These are phyloP conservation scores for Conomelus anceps DNA, from an alignment of 2,888 invertebrate species.

Conservation along the genomic window DNA sequence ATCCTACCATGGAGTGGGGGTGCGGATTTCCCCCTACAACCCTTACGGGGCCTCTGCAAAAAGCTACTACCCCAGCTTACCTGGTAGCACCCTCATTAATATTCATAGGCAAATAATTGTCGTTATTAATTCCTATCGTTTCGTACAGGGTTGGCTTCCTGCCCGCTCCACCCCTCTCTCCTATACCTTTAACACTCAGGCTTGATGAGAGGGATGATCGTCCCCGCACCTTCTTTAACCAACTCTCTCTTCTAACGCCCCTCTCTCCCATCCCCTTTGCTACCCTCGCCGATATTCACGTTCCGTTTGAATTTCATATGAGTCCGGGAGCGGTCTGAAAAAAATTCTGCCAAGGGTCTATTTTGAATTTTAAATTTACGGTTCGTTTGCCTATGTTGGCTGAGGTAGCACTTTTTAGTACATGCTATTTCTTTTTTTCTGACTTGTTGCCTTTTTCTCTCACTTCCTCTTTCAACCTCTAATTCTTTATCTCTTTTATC, in stretches of 20 bases:
- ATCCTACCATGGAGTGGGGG: neutral
- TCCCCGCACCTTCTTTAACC: too few species aligned
- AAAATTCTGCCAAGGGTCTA: neutral
- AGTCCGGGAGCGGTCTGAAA: neutral
- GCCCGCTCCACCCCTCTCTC: neutral
- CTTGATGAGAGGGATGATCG: neutral
- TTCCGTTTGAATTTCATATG: neutral
- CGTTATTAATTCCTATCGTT: neutral
- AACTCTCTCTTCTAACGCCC: too few species aligned
- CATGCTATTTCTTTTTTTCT: neutral
- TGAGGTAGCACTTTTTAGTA: neutral
- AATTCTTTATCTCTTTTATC: too few species aligned
- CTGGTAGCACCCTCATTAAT: neutral
- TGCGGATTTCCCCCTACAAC: neutral
- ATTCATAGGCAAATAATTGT: neutral
- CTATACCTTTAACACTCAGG: neutral
- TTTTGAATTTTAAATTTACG: neutral
- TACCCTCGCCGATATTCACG: neutral
- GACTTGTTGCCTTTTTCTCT: too few species aligned
- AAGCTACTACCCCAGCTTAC: neutral
- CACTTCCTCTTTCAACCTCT: too few species aligned
- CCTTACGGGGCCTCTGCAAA: neutral
- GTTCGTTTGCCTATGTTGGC: neutral
- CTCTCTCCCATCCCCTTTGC: too few species aligned
- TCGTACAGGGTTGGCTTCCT: neutral